A percentile compares a stretch with the other conserved stretches of the same genome.
phyloP scores from a whole-genome alignment of 2,113 vertebrate genomes.

The Sialia sialis region DNA sequence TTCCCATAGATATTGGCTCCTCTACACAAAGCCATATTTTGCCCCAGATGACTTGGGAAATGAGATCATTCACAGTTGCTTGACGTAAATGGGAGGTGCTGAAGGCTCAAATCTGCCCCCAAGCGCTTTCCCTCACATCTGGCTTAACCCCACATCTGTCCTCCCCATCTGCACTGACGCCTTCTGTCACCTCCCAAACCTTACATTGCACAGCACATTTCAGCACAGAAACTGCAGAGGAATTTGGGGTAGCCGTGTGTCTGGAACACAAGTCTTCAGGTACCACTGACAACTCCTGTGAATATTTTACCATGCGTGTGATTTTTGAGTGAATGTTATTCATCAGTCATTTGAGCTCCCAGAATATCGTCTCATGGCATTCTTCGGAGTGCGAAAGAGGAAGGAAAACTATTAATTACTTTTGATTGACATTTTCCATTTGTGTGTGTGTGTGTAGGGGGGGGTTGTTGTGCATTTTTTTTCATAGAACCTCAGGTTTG shows the following conservation, averaged over 20 bases:
- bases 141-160: slow-evolving; percentile 52
- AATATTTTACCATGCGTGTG: neutral
- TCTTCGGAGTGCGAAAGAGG: neutral
- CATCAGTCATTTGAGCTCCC: neutral
- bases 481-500: slow-evolving; percentile 42
- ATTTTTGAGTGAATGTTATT: neutral
- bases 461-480: slow-evolving; percentile 32
- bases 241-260: neutral
- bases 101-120: slow-evolving; percentile 43
- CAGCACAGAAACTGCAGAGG: neutral
- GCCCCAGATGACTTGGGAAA: slow-evolving; percentile 42
- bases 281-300: neutral
- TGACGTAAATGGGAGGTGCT: slow-evolving; percentile 40
- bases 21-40: slow-evolving; percentile 17
- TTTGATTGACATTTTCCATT: slow-evolving; percentile 49
- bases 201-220: neutral
- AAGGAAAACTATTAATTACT: slow-evolving; percentile 34
- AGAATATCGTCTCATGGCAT: neutral
- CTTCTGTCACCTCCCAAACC: slow-evolving; percentile 24
- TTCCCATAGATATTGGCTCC: neutral
- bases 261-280: slow-evolving; percentile 14
- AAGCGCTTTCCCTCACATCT: slow-evolving; percentile 48
- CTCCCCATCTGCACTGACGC: slow-evolving; percentile 8
- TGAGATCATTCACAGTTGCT: slow-evolving; percentile 49
- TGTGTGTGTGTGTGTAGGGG: neutral